These are phyloP conservation scores for Drosophila rhopaloa DNA, from an alignment of 1,140 invertebrate species.

Conservation along the genomic window DNA sequence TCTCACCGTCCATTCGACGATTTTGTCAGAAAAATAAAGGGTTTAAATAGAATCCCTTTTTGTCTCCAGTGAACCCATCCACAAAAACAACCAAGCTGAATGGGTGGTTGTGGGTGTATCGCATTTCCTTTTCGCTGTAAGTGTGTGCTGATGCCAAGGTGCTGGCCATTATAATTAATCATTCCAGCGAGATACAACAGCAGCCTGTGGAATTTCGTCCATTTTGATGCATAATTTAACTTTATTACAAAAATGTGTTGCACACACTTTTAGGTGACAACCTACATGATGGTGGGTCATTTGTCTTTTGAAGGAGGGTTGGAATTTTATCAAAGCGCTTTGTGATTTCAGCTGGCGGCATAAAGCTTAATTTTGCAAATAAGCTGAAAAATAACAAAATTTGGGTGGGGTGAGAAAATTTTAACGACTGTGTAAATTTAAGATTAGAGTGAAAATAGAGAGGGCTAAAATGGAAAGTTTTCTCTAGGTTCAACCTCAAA, in stretches of 20 bases:
- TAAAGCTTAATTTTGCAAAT: not conserved
- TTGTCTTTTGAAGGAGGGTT: slow-evolving; percentile 11
- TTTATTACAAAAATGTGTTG: slow-evolving; percentile 64
- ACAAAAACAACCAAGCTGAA: not conserved
- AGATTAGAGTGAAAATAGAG: not conserved
- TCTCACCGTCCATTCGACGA: too few species aligned
- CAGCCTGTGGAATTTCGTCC: slow-evolving; percentile 54
- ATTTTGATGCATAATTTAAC: slow-evolving; percentile 74
- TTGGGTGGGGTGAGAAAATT: too few species aligned
- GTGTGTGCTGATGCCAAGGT: slow-evolving; percentile 35
- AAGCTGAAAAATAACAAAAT: not conserved
- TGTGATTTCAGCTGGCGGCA: slow-evolving; percentile 20
- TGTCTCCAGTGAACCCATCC: not conserved
- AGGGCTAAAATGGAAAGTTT: not conserved
- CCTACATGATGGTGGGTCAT: slow-evolving; percentile 18
- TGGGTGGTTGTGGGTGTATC: slow-evolving; percentile 9
- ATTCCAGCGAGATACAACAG: slow-evolving; percentile 42
- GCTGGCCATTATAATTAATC: slow-evolving; percentile 68
- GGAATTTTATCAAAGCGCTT: slow-evolving; percentile 4
- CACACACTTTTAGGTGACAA: slow-evolving; percentile 52
- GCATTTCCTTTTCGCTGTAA: slow-evolving; percentile 26
- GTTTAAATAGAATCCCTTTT: too few species aligned
- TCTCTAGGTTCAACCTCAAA: too few species aligned
- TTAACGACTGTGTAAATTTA: too few species aligned
- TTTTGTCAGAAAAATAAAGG: too few species aligned